Evolutionary conservation across 2,888 invertebrate species (phyloP).

Genomic region (Drosophila antonietae): DNA sequence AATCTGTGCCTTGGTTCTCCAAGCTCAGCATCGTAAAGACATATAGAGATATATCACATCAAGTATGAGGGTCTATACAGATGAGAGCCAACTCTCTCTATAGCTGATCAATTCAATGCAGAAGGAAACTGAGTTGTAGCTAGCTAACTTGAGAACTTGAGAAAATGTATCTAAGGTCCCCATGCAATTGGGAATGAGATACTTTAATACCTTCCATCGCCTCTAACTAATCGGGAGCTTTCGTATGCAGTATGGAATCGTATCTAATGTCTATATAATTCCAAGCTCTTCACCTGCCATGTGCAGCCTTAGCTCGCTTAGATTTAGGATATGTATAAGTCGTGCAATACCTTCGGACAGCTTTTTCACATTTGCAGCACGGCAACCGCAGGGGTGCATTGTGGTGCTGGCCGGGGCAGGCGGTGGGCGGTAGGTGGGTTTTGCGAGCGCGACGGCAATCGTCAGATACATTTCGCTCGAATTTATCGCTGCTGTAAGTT

Average conservation of each 20-base stretch:
- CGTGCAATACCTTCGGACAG: not conserved
- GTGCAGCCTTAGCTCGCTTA: not conserved
- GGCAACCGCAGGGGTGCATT: conserved; percentile 61
- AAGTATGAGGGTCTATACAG: not conserved
- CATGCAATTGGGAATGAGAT: not conserved
- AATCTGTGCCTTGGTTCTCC: too few relatives aligned
- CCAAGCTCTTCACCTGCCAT: not conserved
- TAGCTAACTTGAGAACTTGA: too few relatives aligned
- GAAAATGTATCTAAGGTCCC: not conserved
- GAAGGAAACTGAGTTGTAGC: not conserved
- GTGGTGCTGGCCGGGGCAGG: not conserved
- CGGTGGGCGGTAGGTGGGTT: conserved; percentile 5
- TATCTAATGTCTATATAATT: too few relatives aligned
- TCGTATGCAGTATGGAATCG: too few relatives aligned
- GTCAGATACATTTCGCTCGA: conserved; percentile 80
- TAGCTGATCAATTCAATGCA: not conserved
- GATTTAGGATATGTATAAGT: not conserved
- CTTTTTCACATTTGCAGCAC: conserved; percentile 52
- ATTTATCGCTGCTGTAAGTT: conserved; percentile 83
- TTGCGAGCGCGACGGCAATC: conserved; percentile 44
- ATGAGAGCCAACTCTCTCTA: not conserved
- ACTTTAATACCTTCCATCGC: not conserved
- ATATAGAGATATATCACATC: not conserved
- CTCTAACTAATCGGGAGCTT: too few relatives aligned
- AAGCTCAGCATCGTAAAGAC: not conserved